A percentile compares a stretch with the other conserved stretches of the same genome.
phyloP scores from a whole-genome alignment of 1,140 invertebrate species.

The Euglossa dilemma region DNA sequence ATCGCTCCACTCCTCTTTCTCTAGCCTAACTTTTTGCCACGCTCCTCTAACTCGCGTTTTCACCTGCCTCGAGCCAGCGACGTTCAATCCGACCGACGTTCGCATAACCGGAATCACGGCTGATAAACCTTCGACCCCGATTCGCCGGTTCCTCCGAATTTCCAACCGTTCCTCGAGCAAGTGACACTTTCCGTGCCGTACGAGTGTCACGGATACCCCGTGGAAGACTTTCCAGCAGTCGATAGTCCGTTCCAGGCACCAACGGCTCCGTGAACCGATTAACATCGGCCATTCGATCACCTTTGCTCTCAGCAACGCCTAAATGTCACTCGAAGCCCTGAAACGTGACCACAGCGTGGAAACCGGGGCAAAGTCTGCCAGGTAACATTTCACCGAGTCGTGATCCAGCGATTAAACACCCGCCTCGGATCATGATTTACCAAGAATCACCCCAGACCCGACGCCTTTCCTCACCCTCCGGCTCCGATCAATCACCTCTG shows the following conservation, averaged over 20 bases:
- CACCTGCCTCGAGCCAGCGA: too few relatives aligned
- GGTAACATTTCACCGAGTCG: not conserved
- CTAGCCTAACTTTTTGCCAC: not conserved
- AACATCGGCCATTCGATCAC: not conserved
- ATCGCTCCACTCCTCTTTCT: not conserved
- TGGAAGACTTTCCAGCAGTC: too few relatives aligned
- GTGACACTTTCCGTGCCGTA: too few relatives aligned
- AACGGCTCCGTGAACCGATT: not conserved
- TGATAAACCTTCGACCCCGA: too few relatives aligned
- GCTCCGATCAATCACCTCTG: not conserved
- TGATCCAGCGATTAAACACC: not conserved
- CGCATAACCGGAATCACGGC: too few relatives aligned
- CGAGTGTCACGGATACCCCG: too few relatives aligned
- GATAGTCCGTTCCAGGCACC: too few relatives aligned
- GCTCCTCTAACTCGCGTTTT: too few relatives aligned
- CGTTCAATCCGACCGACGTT: not conserved
- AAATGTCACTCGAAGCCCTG: conserved; percentile 14
- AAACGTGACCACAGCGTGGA: not conserved
- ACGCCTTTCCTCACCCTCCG: not conserved
- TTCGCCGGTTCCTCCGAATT: too few relatives aligned
- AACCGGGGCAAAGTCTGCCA: not conserved
- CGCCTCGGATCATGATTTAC: not conserved
- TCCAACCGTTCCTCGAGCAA: too few relatives aligned
- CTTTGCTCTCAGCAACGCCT: not conserved
- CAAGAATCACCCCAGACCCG: not conserved